Percentiles rank a stretch among this genome's conserved stretches.
These are phyloP conservation scores for Neoascia interrupta DNA, from an alignment of 2,888 invertebrate species.

Conservation along the genomic window DNA sequence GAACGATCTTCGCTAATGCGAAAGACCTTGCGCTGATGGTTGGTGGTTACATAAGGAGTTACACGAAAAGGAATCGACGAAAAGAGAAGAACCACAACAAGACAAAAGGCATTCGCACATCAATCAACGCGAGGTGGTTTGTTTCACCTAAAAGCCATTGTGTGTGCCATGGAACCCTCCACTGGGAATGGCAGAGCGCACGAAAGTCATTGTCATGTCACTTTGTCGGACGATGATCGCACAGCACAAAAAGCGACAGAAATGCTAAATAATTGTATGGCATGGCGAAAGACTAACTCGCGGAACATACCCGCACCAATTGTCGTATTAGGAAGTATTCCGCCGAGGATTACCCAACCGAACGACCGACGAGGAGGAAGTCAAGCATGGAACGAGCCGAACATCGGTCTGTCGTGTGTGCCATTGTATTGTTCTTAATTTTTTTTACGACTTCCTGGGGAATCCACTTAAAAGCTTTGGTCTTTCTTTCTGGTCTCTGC, in stretches of 20 bases:
- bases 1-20: conserved; percentile 40
- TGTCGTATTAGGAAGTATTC: conserved; percentile 65
- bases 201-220: conserved; percentile 65
- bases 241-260: conserved; percentile 9
- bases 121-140: conserved; percentile 43
- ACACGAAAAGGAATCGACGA: conserved; percentile 51
- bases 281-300: conserved; percentile 49
- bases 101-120: conserved; percentile 51
- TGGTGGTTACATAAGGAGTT: conserved; percentile 63
- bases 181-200: conserved; percentile 56
- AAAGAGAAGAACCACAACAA: background rate
- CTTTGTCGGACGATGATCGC: conserved; percentile 4
- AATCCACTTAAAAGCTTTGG: conserved; percentile 33
- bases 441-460: conserved; percentile 60
- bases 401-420: conserved; percentile 53
- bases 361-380: conserved; percentile 24
- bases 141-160: conserved; percentile 37
- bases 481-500: conserved; percentile 12
- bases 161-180: conserved; percentile 20
- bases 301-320: conserved; percentile 64
- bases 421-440: conserved; percentile 62
- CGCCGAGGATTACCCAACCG: conserved; percentile 46
- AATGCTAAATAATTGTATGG: conserved; percentile 62
- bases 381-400: conserved; percentile 49
- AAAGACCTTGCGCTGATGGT: conserved; percentile 59